Conservation (phyloP, 2,888 invertebrate species). For the Drosophila tanythrix region DNA sequence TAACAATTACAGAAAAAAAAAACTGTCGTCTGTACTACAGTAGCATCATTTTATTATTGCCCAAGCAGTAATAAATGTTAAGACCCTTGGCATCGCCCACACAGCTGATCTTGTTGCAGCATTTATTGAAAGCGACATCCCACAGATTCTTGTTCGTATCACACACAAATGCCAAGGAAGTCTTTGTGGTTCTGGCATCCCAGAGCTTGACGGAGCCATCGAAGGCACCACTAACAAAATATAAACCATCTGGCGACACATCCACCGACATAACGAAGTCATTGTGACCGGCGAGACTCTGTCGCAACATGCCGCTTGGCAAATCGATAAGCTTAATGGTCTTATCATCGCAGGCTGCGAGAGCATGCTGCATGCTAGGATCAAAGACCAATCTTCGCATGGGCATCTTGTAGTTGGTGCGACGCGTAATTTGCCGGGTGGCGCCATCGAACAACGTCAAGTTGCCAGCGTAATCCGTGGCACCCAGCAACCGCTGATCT, state of each 20-base stretch:
- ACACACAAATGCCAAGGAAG: conserved; percentile 9
- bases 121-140: conserved; percentile 45
- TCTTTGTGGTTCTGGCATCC: conserved; percentile 40
- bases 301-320: conserved; percentile 19
- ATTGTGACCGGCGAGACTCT: conserved; percentile 18
- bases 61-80: conserved; percentile 38
- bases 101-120: conserved; percentile 35
- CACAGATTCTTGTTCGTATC: conserved; percentile 33
- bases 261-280: conserved; percentile 37
- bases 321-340: conserved; percentile 46
- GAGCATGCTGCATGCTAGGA: background rate
- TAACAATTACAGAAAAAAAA: background rate
- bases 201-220: conserved; percentile 49
- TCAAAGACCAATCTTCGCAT: conserved; percentile 35
- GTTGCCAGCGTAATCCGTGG: conserved; percentile 33
- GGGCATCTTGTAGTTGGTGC: conserved; percentile 13
- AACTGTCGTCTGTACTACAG: conserved; percentile 1
- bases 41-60: conserved; percentile 34
- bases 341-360: conserved; percentile 49
- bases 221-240: conserved; percentile 34
- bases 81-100: conserved; percentile 52
- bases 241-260: conserved; percentile 25
- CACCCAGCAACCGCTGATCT: conserved; percentile 25
- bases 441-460: conserved; percentile 37
- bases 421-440: conserved; percentile 33